phyloP scores from a whole-genome alignment of 2,797 vertebrate species.

The Galagoides demidoff region DNA sequence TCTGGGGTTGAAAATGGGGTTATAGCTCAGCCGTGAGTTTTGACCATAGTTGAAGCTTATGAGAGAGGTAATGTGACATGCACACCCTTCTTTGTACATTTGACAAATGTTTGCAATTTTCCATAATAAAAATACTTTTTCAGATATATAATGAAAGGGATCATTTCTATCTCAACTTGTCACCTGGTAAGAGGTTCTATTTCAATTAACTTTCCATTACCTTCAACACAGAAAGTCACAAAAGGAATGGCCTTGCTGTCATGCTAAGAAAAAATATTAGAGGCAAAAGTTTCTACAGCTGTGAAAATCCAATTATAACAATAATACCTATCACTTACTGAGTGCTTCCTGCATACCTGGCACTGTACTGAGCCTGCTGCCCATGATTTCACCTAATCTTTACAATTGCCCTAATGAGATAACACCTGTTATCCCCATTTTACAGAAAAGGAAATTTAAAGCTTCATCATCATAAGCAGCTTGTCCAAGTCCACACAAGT shows the following conservation, averaged over 20 bases:
- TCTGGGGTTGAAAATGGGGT: neutral
- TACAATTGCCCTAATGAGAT: neutral
- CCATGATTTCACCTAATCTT: neutral
- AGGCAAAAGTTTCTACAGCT: neutral
- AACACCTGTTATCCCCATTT: neutral
- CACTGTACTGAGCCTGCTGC: neutral
- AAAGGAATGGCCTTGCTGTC: neutral
- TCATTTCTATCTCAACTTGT: conserved; percentile 31
- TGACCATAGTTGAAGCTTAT: neutral
- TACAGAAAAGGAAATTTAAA: neutral
- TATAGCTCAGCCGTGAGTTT: neutral
- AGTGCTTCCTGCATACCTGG: neutral
- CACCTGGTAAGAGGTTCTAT: neutral
- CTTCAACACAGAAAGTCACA: neutral
- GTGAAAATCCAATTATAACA: neutral
- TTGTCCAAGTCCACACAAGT: neutral
- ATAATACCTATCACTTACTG: neutral
- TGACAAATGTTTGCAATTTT: neutral
- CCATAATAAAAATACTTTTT: neutral
- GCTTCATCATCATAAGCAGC: neutral
- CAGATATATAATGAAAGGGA: neutral
- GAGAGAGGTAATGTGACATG: neutral
- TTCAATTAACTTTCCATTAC: conserved; percentile 41
- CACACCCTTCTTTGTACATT: neutral
- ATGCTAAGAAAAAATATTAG: conserved; percentile 14